A percentile compares a stretch with the other conserved stretches of the same genome.
phyloP scores from a whole-genome alignment of 1,140 invertebrate species.

The Epicauta chinensis region DNA sequence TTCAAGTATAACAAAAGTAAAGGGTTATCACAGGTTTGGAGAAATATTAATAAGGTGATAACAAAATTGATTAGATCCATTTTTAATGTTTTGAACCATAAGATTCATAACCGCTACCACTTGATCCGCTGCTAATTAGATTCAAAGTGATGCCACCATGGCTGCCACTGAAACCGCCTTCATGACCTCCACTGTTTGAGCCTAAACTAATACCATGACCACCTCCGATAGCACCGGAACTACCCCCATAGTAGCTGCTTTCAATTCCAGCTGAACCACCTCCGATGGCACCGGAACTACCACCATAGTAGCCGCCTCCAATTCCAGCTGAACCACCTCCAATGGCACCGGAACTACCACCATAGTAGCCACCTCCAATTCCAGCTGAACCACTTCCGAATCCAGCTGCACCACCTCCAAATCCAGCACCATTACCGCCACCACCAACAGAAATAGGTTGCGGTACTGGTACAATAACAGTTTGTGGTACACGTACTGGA shows the following conservation, averaged over 20 bases:
- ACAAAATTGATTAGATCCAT: too few species aligned
- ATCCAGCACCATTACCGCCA: not conserved
- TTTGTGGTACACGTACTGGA: conserved; percentile 33
- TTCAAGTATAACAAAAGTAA: too few species aligned
- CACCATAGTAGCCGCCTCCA: conserved; percentile 12
- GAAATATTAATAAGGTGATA: too few species aligned
- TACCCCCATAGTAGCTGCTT: conserved; percentile 13
- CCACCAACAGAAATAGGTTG: conserved; percentile 41
- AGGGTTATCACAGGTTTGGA: too few species aligned
- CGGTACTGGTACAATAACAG: conserved; percentile 29
- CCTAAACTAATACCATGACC: too few species aligned
- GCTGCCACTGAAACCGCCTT: conserved; percentile 17
- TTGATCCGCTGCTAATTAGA: conserved; percentile 3
- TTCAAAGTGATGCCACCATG: conserved; percentile 29
- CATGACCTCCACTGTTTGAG: too few species aligned
- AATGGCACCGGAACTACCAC: conserved; percentile 9
- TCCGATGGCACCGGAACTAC: conserved; percentile 13
- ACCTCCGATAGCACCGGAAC: conserved; percentile 21
- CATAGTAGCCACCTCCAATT: conserved; percentile 10
- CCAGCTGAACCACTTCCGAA: conserved; percentile 26
- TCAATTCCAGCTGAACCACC: too few species aligned
- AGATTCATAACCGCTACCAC: conserved; percentile 9
- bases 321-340: conserved; percentile 16
- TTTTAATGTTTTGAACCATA: conserved; percentile 16
- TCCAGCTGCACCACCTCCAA: conserved; percentile 4